Base-by-base conservation (phyloP, 2,888 invertebrate genomes). In the Rhagonycha lutea region DNA sequence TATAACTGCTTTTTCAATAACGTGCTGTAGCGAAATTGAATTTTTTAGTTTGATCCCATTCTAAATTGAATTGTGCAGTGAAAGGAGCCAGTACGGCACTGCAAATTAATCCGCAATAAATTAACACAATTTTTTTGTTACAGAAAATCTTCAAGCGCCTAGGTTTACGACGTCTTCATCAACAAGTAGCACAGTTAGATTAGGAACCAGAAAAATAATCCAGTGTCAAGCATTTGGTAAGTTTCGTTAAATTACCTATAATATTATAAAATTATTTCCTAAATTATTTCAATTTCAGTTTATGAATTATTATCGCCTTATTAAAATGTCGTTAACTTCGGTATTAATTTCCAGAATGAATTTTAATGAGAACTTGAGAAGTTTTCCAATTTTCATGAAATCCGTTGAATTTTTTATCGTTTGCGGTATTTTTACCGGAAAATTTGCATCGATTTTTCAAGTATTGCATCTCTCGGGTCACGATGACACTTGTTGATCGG, bases 211-310 rank as follows among this genome's bases (percentile, higher is more conserved):
- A 68, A 98, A 98, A 91, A 95, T 97, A 87, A 91, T 98, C 81
- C 96, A 97, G 88, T 98, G 98, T 89, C 94, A 95, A 88, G 97
- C 97, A 14, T 91, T 94, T 86, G 96, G 97, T 95, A 89, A 92
- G 92, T 89, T 26, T 32, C 18, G 18, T 26, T 72, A 61, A 18
- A 18, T 18, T 18, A 18, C 18, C 18, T 14, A 4, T 60, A 1
- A 4, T 29, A 18, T n/a, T 28, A 28, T 18, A 18, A 18, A 18
- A 9, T 12, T 32, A n/a, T 28, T 8, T 28, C 8, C 28, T 28
- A 7, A 28, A 28, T 28, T 28, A 0, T 9, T n/a, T 47, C n/a
- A n/a, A 2, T n/a, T 47, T n/a, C n/a, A n/a, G n/a, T 47, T 47
- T 47, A 47, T 28, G 9, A 28, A 9, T 28, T 28, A 28, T 28